Conservation (phyloP, 2,888 invertebrate species). For the Taphrorychus bicolor region DNA sequence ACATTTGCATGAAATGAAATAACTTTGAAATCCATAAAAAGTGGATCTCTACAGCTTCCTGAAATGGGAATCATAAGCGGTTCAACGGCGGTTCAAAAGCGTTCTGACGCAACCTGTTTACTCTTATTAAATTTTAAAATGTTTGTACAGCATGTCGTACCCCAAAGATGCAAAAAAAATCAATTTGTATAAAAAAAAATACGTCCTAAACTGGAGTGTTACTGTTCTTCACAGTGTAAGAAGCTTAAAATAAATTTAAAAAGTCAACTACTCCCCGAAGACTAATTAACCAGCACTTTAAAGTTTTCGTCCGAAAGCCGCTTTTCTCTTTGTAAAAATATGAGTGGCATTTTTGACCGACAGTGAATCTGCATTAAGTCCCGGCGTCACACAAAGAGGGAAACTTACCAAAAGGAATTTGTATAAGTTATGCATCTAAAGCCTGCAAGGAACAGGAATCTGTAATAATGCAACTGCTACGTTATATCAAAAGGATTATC, state of each 20-base stretch:
- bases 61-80: too few relatives aligned
- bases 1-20: too few relatives aligned
- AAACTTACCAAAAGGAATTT: conserved; percentile 27
- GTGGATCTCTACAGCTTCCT: too few relatives aligned
- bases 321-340: conserved; percentile 5
- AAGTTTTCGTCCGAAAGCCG: not conserved
- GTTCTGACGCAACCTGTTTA: too few relatives aligned
- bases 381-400: conserved; percentile 17
- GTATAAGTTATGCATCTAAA: conserved; percentile 20
- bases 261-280: not conserved
- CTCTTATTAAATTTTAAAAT: too few relatives aligned
- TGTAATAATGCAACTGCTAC: conserved; percentile 38
- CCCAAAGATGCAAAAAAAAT: too few relatives aligned
- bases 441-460: conserved; percentile 30
- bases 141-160: too few relatives aligned
- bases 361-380: conserved; percentile 25
- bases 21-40: too few relatives aligned
- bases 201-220: not conserved
- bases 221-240: not conserved
- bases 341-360: conserved; percentile 18
- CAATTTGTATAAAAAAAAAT: too few relatives aligned
- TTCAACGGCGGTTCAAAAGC: too few relatives aligned
- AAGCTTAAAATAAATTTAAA: not conserved
- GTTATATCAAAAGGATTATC: conserved; percentile 40
- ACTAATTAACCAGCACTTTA: not conserved